A percentile compares a stretch with the other conserved stretches of the same genome.
phyloP scores from a whole-genome alignment of 2,113 vertebrate species.

The Rhynchomys soricoides region DNA sequence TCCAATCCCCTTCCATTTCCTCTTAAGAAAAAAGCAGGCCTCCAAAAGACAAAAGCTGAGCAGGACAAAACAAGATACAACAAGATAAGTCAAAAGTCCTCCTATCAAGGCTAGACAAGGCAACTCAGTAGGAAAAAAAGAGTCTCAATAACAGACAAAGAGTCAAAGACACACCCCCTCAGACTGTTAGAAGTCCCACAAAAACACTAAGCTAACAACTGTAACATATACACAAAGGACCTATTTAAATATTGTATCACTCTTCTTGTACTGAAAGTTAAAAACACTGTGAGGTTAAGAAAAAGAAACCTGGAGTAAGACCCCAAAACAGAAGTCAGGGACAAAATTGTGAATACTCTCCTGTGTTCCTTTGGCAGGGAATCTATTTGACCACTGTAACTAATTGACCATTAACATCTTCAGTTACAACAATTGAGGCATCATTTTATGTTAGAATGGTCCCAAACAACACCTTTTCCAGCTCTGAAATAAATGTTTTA shows the following conservation, averaged over 20 bases:
- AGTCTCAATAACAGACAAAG: not conserved
- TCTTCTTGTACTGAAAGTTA: constrained; percentile 36
- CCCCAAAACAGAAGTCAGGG: not conserved
- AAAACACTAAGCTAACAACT: not conserved
- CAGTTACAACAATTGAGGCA: not conserved
- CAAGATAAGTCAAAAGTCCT: not conserved
- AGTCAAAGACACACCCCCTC: not conserved
- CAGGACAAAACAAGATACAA: not conserved
- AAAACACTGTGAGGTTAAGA: constrained; percentile 32
- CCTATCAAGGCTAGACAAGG: not conserved
- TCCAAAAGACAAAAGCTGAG: not conserved
- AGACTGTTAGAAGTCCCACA: not conserved
- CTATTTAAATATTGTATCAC: constrained; percentile 12
- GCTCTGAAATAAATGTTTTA: not conserved
- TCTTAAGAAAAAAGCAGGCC: not conserved
- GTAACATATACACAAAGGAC: not conserved
- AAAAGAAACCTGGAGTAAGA: not conserved
- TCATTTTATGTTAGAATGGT: not conserved
- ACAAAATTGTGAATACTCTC: constrained; percentile 16
- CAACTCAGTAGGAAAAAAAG: not conserved
- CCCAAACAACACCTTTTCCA: too few species aligned
- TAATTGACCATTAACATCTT: not conserved
- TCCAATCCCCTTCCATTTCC: not conserved
- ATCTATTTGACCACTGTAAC: not conserved
- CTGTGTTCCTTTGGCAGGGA: not conserved